phyloP scores from a whole-genome alignment of 2,888 invertebrate species.

The Alentia gelatinosa region DNA sequence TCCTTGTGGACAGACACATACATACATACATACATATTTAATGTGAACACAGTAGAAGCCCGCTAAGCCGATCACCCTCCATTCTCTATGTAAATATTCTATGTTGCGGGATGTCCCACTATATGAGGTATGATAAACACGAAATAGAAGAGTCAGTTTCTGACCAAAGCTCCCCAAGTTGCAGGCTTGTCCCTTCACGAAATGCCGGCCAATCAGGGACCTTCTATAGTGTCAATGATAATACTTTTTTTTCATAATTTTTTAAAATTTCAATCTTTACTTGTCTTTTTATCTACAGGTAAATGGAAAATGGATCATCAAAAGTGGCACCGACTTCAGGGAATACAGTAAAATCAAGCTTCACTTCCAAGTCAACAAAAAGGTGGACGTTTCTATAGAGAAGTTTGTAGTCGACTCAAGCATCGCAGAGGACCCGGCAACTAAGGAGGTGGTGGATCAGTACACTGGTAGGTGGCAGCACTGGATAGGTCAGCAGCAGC shows the following conservation, averaged over 20 bases:
- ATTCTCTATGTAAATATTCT: no score
- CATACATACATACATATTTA: no score
- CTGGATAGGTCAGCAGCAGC: background rate
- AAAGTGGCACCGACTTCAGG: conserved; percentile 95
- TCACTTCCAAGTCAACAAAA: conserved; percentile 82
- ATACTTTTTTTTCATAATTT: no score
- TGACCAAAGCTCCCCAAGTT: no score
- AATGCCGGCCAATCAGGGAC: background rate
- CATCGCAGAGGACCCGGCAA: conserved; percentile 85
- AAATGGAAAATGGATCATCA: conserved; percentile 90
- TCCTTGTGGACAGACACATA: no score
- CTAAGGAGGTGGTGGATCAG: conserved; percentile 87
- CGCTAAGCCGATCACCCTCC: no score
- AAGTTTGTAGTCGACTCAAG: conserved; percentile 85
- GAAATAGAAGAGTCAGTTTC: no score
- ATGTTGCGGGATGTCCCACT: no score
- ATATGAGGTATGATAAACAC: no score
- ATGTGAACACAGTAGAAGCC: no score
- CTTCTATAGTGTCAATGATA: no score
- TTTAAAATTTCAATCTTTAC: background rate
- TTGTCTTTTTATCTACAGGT: conserved; percentile 82
- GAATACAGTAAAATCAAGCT: conserved; percentile 91
- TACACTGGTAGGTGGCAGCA: conserved; percentile 84
- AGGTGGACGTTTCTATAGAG: conserved; percentile 84
- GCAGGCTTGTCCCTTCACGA: background rate